Percentiles rank a stretch among this genome's conserved stretches.
Evolutionary conservation across 2,888 invertebrate genomes (phyloP).

Genomic region (Adelphocoris suturalis): DNA sequence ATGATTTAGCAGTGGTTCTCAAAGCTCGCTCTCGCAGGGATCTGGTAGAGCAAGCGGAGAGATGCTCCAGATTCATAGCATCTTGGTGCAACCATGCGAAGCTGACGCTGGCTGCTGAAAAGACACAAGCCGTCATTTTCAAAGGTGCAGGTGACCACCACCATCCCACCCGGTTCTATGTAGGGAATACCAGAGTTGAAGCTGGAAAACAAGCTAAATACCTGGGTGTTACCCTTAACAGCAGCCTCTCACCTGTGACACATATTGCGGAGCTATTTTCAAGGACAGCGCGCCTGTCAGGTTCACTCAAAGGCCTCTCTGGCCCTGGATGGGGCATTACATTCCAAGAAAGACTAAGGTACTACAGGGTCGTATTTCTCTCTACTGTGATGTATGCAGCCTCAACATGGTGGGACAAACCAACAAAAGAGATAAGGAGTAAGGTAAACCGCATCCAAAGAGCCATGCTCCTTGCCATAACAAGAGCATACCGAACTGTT

Average conservation of each 20-base stretch:
- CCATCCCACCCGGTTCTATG: neutral
- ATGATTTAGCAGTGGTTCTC: slow-evolving; percentile 64
- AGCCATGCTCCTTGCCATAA: neutral
- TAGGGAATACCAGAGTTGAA: neutral
- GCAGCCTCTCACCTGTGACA: neutral
- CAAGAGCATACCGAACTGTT: neutral
- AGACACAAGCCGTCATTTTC: neutral
- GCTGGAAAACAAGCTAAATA: neutral
- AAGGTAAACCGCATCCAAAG: neutral
- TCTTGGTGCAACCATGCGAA: slow-evolving; percentile 13
- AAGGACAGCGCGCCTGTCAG: neutral
- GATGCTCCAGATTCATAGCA: neutral
- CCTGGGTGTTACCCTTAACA: neutral
- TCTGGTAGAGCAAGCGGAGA: neutral
- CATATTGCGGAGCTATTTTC: neutral
- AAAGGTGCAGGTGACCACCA: neutral
- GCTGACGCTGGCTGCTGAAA: neutral
- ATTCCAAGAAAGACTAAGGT: neutral
- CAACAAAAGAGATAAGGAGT: neutral
- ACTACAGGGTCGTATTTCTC: neutral
- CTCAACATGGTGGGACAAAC: neutral
- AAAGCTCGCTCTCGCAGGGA: slow-evolving; percentile 21
- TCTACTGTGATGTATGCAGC: neutral
- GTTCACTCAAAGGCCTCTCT: neutral
- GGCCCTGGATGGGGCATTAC: neutral